phyloP scores from a whole-genome alignment of 2,797 vertebrate species.

The Amniataba percoides region DNA sequence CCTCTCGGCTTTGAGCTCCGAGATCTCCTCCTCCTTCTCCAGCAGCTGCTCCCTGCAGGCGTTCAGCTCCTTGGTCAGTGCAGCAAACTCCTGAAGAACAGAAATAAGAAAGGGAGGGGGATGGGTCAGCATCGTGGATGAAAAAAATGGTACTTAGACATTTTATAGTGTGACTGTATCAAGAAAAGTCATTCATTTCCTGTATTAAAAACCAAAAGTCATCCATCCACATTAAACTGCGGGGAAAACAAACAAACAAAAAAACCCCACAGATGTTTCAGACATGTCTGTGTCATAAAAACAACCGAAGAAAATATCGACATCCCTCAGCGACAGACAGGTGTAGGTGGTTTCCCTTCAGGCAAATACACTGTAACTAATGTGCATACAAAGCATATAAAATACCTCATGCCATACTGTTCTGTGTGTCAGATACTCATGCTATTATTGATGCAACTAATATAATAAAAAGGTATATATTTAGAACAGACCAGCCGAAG shows the following conservation, averaged over 20 bases:
- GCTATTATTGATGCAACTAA: background rate
- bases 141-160: too few species aligned
- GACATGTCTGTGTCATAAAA: background rate
- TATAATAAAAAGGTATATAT: background rate
- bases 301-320: background rate
- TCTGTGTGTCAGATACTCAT: background rate
- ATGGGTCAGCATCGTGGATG: conserved; percentile 25
- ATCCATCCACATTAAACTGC: background rate
- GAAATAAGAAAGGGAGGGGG: conserved; percentile 15
- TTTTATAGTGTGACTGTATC: too few species aligned
- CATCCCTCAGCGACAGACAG: background rate
- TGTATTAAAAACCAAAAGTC: too few species aligned
- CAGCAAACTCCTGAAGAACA: conserved; percentile 94
- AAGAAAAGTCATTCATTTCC: too few species aligned
- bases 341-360: background rate
- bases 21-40: conserved; percentile 99
- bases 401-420: too few species aligned
- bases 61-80: conserved; percentile 98
- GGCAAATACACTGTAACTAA: background rate
- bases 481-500: background rate
- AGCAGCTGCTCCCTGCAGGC: conserved; percentile 96
- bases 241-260: background rate
- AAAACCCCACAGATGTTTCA: background rate
- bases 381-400: background rate
- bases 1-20: conserved; percentile 98